Evolutionary conservation across 2,797 vertebrate genomes (phyloP).

Genomic region (Lacerta viridis): DNA sequence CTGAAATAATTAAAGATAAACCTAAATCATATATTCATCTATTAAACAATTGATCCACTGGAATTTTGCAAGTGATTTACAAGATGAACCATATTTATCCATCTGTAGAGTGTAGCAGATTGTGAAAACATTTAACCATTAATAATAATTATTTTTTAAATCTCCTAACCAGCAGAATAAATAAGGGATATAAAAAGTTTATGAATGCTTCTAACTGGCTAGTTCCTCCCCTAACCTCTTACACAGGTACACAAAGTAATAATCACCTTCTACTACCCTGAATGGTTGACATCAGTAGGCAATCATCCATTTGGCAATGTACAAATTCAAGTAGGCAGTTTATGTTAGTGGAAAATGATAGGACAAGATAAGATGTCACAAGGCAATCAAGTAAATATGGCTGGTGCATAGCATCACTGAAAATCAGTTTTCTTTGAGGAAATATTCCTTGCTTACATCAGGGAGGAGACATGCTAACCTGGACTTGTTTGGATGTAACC

Average conservation of each 20-base stretch:
- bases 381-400: neutral
- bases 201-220: neutral
- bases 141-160: neutral
- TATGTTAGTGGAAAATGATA: neutral
- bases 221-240: neutral
- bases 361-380: neutral
- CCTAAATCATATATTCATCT: neutral
- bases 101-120: slow-evolving; percentile 19
- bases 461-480: neutral
- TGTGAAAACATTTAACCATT: neutral
- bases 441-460: neutral
- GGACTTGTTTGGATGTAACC: too few relatives aligned
- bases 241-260: neutral
- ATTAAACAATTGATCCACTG: slow-evolving; percentile 2
- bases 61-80: slow-evolving; percentile 28
- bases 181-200: slow-evolving; percentile 7
- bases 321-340: neutral
- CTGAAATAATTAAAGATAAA: slow-evolving; percentile 41
- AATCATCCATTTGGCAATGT: neutral
- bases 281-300: neutral
- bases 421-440: neutral
- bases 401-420: neutral
- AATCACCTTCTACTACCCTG: neutral
- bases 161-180: slow-evolving; percentile 9
- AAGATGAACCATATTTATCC: slow-evolving; percentile 24